These are phyloP conservation scores for Craseonycteris thonglongyai DNA, from an alignment of 2,113 vertebrate genomes.

Conservation along the genomic window DNA sequence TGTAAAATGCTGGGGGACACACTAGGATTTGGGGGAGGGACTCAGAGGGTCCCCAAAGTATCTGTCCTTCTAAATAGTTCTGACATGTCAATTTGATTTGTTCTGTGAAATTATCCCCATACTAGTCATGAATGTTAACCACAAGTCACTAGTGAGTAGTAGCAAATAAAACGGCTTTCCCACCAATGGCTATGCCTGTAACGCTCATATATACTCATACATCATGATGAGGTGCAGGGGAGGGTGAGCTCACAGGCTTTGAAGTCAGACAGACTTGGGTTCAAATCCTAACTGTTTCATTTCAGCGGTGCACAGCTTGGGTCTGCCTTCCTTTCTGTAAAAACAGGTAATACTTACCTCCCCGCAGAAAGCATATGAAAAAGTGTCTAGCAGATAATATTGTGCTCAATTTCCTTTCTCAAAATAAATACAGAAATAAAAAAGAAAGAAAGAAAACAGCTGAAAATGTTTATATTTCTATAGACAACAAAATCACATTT, in stretches of 20 bases:
- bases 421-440: slow-evolving; percentile 1
- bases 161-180: slow-evolving; percentile 1
- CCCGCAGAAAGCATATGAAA: neutral
- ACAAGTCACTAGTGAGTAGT: slow-evolving; percentile 25
- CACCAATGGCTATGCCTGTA: neutral
- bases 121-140: slow-evolving; percentile 37
- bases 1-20: slow-evolving; percentile 48
- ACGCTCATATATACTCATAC: too few species aligned
- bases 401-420: neutral
- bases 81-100: slow-evolving; percentile 30
- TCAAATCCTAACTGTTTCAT: neutral
- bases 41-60: neutral
- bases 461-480: neutral
- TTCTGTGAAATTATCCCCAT: slow-evolving; percentile 39
- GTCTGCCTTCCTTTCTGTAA: neutral
- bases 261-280: neutral
- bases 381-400: neutral
- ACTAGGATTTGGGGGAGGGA: slow-evolving; percentile 34
- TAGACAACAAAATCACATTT: neutral
- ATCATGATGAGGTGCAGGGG: neutral
- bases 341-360: neutral
- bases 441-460: too few species aligned
- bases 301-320: neutral
- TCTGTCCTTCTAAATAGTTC: slow-evolving; percentile 6
- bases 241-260: neutral